phyloP scores from a whole-genome alignment of 2,888 invertebrate species.

The Polyommatus icarus region DNA sequence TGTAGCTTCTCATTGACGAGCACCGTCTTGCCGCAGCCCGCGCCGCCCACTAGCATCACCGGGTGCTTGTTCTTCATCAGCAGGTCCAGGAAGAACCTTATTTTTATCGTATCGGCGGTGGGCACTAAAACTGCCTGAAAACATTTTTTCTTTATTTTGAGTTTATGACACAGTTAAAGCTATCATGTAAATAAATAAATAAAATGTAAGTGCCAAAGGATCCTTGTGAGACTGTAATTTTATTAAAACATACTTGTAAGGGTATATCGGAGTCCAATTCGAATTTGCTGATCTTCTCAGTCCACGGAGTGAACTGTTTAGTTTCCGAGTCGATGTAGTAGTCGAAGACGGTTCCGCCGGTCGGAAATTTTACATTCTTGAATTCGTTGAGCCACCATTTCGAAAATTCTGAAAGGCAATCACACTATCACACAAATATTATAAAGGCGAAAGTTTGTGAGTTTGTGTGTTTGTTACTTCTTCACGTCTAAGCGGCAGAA shows the following conservation, averaged over 20 bases:
- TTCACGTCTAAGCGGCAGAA: no score
- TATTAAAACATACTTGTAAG: constrained; percentile 82
- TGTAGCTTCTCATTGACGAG: constrained; percentile 85
- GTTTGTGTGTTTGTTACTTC: no score
- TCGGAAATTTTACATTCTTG: constrained; percentile 95
- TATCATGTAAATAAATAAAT: background rate
- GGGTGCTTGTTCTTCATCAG: constrained; percentile 94
- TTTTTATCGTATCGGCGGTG: constrained; percentile 94
- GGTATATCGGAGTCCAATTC: constrained; percentile 95
- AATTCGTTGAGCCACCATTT: constrained; percentile 99
- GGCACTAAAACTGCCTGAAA: constrained; percentile 93
- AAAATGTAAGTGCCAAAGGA: no score
- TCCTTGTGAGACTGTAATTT: background rate
- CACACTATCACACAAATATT: no score
- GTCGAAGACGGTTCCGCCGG: constrained; percentile 96
- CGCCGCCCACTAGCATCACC: constrained; percentile 96
- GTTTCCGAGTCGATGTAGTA: constrained; percentile 95
- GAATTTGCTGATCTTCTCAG: constrained; percentile 93
- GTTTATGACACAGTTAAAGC: no score
- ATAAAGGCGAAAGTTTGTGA: no score
- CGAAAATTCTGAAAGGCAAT: constrained; percentile 87
- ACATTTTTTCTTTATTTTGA: no score
- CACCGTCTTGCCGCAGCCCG: constrained; percentile 97
- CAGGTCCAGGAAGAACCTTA: constrained; percentile 93
- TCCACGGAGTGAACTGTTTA: constrained; percentile 94